Percentiles rank a stretch among this genome's conserved stretches.
These are phyloP conservation scores for Coleophora flavipennella DNA, from an alignment of 2,888 invertebrate genomes.

Conservation along the genomic window DNA sequence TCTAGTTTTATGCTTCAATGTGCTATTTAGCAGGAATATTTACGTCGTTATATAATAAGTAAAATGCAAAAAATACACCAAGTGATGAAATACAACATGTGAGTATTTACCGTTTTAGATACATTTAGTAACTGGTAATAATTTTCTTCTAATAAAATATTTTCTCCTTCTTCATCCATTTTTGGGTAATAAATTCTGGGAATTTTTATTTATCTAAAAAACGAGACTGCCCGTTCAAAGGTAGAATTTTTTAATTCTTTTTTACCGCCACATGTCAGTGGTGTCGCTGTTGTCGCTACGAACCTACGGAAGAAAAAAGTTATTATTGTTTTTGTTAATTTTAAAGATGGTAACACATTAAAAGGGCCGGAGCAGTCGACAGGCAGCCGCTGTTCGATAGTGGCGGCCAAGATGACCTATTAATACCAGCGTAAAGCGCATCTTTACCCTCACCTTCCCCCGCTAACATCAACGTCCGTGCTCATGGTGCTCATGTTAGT, in stretches of 20 bases:
- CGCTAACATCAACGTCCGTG: too few relatives aligned
- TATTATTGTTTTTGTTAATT: not conserved
- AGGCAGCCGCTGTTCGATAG: too few relatives aligned
- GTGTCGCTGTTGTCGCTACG: slow-evolving; percentile 3
- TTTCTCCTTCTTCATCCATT: slow-evolving; percentile 81
- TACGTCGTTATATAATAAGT: slow-evolving; percentile 32
- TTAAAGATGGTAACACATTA: too few relatives aligned
- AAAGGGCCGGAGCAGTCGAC: too few relatives aligned
- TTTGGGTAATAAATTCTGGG: slow-evolving; percentile 12
- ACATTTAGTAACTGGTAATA: slow-evolving; percentile 92
- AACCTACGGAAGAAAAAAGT: too few relatives aligned
- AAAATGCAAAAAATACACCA: slow-evolving; percentile 27
- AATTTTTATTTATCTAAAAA: slow-evolving; percentile 13
- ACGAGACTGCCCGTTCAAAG: slow-evolving; percentile 7
- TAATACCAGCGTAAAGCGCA: too few relatives aligned
- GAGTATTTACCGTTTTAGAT: slow-evolving; percentile 80
- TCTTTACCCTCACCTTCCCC: too few relatives aligned
- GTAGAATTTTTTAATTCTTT: slow-evolving; percentile 20
- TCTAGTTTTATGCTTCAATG: not conserved
- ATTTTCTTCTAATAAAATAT: slow-evolving; percentile 82
- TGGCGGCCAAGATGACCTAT: too few relatives aligned
- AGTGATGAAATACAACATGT: slow-evolving; percentile 16
- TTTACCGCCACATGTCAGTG: slow-evolving; percentile 30
- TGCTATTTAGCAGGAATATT: not conserved
- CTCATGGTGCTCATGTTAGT: too few relatives aligned